Evolutionary conservation across 2,888 invertebrate species (phyloP).

Genomic region (Melieria crassipennis): DNA sequence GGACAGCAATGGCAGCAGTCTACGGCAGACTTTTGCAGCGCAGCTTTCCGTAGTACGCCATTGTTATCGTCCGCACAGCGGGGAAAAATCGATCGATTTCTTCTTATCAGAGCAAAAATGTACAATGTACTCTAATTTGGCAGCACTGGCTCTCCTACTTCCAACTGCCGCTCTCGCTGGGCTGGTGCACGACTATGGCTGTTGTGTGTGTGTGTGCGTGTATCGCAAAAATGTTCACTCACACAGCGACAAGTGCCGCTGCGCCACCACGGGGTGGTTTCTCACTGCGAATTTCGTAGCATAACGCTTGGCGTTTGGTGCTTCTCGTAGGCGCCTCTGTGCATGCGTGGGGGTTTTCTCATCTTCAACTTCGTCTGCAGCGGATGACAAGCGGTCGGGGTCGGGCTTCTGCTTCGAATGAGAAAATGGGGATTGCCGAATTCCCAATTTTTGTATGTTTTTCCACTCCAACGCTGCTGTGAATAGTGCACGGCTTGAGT

Average conservation of each 20-base stretch:
- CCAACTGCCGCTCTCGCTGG: not conserved
- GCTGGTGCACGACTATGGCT: not conserved
- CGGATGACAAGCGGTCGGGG: no score
- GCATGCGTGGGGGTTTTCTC: no score
- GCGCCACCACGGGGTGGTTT: conserved; percentile 3
- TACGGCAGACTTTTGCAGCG: not conserved
- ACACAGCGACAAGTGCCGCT: conserved; percentile 4
- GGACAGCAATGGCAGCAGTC: conserved; percentile 18
- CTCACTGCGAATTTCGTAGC: not conserved
- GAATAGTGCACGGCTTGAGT: no score
- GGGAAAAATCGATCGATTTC: conserved; percentile 58
- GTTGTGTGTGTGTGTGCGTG: conserved; percentile 12
- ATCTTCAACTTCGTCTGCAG: no score
- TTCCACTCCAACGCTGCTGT: no score
- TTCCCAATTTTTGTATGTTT: no score
- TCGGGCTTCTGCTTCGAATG: no score
- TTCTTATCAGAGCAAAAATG: conserved; percentile 34
- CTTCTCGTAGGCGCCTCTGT: not conserved
- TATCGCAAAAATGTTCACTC: not conserved
- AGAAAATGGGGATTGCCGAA: no score
- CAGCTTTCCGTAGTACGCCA: not conserved
- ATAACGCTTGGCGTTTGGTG: not conserved
- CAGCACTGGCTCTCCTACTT: conserved; percentile 15
- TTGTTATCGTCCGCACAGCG: conserved; percentile 29
- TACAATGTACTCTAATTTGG: conserved; percentile 8